A percentile compares a stretch with the other conserved stretches of the same genome.
Evolutionary conservation across 2,113 vertebrate species (phyloP).

Genomic region (Hydrochoerus hydrochaeris): DNA sequence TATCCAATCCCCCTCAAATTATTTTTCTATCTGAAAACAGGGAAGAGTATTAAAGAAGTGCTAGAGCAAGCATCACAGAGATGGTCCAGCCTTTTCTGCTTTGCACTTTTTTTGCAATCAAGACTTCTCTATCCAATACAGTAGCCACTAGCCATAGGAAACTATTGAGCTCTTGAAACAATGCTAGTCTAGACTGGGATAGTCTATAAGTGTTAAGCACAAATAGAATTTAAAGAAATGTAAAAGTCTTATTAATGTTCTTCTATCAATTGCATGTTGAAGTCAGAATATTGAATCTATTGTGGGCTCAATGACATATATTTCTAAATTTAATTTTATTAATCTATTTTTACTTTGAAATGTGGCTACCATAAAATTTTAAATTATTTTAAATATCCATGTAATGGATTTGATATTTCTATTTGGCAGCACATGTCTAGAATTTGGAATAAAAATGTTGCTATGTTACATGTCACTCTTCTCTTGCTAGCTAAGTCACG

Average conservation of each 20-base stretch:
- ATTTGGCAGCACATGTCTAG: background rate
- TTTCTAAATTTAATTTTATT: constrained; percentile 17
- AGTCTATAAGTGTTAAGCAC: background rate
- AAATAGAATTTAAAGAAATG: constrained; percentile 36
- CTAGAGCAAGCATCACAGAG: background rate
- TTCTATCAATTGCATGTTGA: background rate
- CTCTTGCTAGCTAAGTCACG: background rate
- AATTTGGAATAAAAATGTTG: background rate
- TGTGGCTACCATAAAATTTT: background rate
- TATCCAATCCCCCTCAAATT: background rate
- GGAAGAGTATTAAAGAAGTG: background rate
- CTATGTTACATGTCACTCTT: background rate
- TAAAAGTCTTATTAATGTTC: background rate
- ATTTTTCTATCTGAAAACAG: background rate
- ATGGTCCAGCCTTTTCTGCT: background rate
- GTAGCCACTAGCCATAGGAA: background rate
- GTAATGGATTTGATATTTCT: background rate
- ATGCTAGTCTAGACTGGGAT: background rate
- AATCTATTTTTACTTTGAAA: background rate
- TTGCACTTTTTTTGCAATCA: background rate
- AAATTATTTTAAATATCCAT: background rate
- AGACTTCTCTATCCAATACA: background rate
- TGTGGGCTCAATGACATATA: constrained; percentile 25
- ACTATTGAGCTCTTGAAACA: background rate
- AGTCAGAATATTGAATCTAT: background rate